These are phyloP conservation scores for Gisinianus flammeolus DNA, from an alignment of 2,888 invertebrate genomes.

Conservation along the genomic window DNA sequence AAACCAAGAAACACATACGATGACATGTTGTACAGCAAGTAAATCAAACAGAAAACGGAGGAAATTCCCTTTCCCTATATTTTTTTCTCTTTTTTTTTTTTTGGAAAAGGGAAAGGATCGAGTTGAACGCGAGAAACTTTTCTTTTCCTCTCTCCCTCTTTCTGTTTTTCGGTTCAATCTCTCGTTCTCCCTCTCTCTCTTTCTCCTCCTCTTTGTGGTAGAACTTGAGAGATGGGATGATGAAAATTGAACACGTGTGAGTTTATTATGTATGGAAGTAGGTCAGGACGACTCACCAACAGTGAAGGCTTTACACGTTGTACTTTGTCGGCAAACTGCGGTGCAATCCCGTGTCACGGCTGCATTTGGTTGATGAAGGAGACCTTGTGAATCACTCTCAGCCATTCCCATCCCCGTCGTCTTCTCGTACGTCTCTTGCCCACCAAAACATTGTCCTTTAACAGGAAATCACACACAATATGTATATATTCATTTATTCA, in stretches of 20 bases:
- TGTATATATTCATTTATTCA: neutral
- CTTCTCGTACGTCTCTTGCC: conserved; percentile 63
- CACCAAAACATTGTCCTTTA: conserved; percentile 63
- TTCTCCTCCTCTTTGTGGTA: neutral
- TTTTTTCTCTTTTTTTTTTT: neutral
- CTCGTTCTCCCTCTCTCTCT: neutral
- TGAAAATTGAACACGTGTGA: neutral
- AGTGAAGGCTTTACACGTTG: conserved; percentile 61
- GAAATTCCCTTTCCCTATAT: neutral
- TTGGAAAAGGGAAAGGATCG: neutral
- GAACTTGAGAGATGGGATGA: neutral
- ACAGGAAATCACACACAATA: neutral
- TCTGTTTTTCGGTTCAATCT: neutral
- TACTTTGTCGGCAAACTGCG: conserved; percentile 62
- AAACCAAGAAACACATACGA: neutral
- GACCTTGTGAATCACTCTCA: conserved; percentile 60
- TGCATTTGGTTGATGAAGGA: conserved; percentile 62
- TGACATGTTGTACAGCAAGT: neutral
- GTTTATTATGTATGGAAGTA: neutral
- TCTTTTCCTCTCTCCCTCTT: neutral
- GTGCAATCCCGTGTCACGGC: conserved; percentile 63
- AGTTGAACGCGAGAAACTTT: neutral
- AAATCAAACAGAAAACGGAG: neutral
- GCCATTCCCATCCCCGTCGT: conserved; percentile 61
- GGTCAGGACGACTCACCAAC: conserved; percentile 60